Percentiles rank a stretch among this genome's conserved stretches.
phyloP scores from a whole-genome alignment of 2,888 invertebrate species.

The Theretra japonica region DNA sequence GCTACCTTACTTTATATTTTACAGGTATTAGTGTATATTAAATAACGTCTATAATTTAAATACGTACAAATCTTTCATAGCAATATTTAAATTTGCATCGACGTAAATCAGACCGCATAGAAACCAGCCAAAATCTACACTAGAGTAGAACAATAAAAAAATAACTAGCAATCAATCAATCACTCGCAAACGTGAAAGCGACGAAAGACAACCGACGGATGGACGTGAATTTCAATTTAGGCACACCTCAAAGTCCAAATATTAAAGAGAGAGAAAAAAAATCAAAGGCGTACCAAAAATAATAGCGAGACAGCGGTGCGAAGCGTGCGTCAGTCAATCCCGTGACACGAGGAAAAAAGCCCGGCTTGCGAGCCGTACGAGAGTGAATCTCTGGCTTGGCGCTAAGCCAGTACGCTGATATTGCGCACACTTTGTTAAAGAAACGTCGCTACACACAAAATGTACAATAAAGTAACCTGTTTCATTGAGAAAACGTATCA shows the following conservation, averaged over 20 bases:
- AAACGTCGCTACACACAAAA: constrained; percentile 21
- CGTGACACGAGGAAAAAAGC: constrained; percentile 29
- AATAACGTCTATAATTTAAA: too few species aligned
- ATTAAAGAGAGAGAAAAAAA: constrained; percentile 26
- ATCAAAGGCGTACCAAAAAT: constrained; percentile 30
- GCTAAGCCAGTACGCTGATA: constrained; percentile 26
- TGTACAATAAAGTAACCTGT: constrained; percentile 27
- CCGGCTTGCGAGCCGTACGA: background rate
- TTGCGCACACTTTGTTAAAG: constrained; percentile 25
- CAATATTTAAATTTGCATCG: background rate
- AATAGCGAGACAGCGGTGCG: constrained; percentile 30
- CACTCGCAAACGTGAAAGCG: background rate
- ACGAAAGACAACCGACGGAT: constrained; percentile 22
- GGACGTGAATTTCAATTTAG: constrained; percentile 17
- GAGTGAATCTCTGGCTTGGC: constrained; percentile 30
- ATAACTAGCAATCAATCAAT: constrained; percentile 14
- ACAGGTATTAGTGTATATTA: too few species aligned
- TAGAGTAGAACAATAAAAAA: background rate
- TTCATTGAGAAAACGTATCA: constrained; percentile 25
- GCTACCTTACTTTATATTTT: background rate
- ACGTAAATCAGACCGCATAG: background rate
- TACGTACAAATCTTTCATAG: too few species aligned
- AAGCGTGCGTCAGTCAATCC: constrained; percentile 32
- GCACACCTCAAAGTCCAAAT: constrained; percentile 16
- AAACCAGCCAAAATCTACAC: background rate